Percentiles rank a stretch among this genome's conserved stretches.
These are phyloP conservation scores for Wasmannia auropunctata DNA, from an alignment of 1,140 invertebrate species.

Conservation along the genomic window DNA sequence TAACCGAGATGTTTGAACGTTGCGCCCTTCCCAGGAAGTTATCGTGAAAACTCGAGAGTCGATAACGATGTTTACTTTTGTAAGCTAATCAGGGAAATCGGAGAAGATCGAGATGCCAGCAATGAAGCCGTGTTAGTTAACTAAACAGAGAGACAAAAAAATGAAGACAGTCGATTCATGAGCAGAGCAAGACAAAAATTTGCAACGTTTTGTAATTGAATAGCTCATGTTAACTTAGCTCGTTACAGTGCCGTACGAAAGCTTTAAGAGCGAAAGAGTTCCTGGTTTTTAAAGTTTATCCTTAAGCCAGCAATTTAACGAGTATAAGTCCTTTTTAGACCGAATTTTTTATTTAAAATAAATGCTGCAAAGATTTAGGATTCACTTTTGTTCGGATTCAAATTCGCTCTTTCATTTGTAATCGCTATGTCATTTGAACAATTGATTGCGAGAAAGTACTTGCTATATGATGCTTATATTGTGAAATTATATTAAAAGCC, in stretches of 20 bases:
- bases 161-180: neutral
- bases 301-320: neutral
- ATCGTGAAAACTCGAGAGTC: constrained; percentile 18
- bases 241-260: neutral
- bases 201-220: neutral
- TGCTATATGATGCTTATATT: neutral
- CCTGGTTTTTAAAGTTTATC: neutral
- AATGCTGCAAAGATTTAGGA: neutral
- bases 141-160: neutral
- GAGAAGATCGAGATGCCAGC: neutral
- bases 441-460: neutral
- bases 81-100: constrained; percentile 33
- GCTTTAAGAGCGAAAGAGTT: neutral
- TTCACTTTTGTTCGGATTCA: neutral
- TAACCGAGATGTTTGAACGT: constrained; percentile 47
- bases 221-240: neutral
- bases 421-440: neutral
- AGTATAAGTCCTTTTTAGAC: neutral
- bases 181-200: neutral
- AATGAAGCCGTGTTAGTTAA: neutral
- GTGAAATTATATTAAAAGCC: too few relatives aligned
- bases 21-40: constrained; percentile 25
- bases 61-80: constrained; percentile 44
- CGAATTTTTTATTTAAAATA: neutral
- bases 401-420: neutral